These are phyloP conservation scores for Telenomus remus DNA, from an alignment of 1,140 invertebrate species.

Conservation along the genomic window DNA sequence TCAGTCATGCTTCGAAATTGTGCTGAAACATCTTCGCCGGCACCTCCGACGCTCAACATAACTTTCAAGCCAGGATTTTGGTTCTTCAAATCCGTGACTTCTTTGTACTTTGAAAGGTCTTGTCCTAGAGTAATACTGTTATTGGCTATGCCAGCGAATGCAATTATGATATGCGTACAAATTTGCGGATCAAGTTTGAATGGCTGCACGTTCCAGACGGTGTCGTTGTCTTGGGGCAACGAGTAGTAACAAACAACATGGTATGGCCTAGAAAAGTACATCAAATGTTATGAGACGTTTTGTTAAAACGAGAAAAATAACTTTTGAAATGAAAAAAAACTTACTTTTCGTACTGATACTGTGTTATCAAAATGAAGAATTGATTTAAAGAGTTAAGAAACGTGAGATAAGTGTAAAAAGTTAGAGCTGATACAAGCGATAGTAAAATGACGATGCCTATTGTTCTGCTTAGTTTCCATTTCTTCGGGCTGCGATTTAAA, in stretches of 20 bases:
- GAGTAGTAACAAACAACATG: slow-evolving; percentile 80
- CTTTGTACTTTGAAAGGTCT: slow-evolving; percentile 72
- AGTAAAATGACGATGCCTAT: not conserved
- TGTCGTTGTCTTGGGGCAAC: slow-evolving; percentile 68
- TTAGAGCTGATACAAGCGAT: slow-evolving; percentile 2
- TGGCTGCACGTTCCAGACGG: slow-evolving; percentile 74
- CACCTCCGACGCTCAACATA: slow-evolving; percentile 85
- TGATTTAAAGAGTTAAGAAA: not conserved
- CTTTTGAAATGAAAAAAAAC: not conserved
- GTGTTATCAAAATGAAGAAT: not conserved
- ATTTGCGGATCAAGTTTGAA: slow-evolving; percentile 80
- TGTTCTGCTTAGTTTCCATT: not conserved
- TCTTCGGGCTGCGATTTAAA: slow-evolving; percentile 7
- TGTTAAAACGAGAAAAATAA: too few relatives aligned
- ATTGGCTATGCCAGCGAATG: slow-evolving; percentile 82
- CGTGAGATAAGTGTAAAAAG: not conserved
- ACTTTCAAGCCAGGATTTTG: slow-evolving; percentile 83
- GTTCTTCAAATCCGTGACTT: slow-evolving; percentile 79
- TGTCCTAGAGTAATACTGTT: slow-evolving; percentile 76
- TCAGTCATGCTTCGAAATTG: slow-evolving; percentile 82
- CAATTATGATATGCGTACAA: slow-evolving; percentile 89
- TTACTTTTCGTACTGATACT: slow-evolving; percentile 3
- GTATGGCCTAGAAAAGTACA: slow-evolving; percentile 31
- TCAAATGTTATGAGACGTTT: not conserved
- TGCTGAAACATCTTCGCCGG: slow-evolving; percentile 73